Conservation (phyloP, 2,888 invertebrate genomes). For the Acleris literana region DNA sequence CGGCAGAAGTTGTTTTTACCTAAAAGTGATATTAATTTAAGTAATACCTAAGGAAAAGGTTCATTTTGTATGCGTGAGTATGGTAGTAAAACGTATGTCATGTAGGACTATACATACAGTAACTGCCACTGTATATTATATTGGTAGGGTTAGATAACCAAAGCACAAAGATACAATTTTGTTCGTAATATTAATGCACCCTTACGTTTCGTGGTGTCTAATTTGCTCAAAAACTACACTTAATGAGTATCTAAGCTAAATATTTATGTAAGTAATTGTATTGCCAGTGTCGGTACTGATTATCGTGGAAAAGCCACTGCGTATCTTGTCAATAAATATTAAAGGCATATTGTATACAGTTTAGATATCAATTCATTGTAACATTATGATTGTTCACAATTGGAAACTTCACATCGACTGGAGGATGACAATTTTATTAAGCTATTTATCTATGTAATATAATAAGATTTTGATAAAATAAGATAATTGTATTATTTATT, state of each 20-base stretch:
- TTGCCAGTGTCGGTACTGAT: conserved; percentile 7
- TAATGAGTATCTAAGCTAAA: conserved; percentile 16
- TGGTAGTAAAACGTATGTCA: conserved; percentile 47
- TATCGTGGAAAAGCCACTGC: not conserved
- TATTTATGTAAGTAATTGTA: conserved; percentile 16
- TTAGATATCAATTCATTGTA: conserved; percentile 27
- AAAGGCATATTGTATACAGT: conserved; percentile 4
- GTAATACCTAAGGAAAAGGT: conserved; percentile 66
- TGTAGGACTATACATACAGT: conserved; percentile 45
- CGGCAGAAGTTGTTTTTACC: conserved; percentile 55
- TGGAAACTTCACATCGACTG: conserved; percentile 32
- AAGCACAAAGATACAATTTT: conserved; percentile 48
- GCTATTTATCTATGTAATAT: conserved; percentile 13
- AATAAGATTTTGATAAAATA: conserved; percentile 32
- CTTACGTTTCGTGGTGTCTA: conserved; percentile 45
- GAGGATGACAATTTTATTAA: conserved; percentile 16
- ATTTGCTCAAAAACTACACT: conserved; percentile 63
- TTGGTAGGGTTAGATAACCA: conserved; percentile 54
- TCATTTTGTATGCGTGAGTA: conserved; percentile 70
- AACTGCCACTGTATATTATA: conserved; percentile 61
- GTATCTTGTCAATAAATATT: conserved; percentile 13
- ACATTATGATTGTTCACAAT: conserved; percentile 12
- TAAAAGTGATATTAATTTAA: conserved; percentile 83
- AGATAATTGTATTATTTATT: conserved; percentile 41
- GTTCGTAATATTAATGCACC: conserved; percentile 47